Base-by-base conservation (phyloP, 2,113 vertebrate genomes). In the Passer domesticus region DNA sequence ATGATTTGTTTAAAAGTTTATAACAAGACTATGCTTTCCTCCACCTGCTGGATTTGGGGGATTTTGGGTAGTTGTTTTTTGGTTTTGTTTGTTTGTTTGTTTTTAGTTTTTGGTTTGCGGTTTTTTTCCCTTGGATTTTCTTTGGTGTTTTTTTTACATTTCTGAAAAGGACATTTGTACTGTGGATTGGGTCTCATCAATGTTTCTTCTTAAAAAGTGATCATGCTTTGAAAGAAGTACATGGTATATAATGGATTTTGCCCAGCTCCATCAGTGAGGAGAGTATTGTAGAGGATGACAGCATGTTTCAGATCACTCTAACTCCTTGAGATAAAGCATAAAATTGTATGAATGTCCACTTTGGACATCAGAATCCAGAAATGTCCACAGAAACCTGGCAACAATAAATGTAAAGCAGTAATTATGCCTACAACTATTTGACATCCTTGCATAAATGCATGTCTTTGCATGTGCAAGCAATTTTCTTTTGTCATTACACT, bases 391-490 rank as follows among this genome's bases (percentile, higher is more conserved):
- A 72, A 88, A 80, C 35, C n/a, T 69, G 19, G 4, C 41, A 73
- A 10, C 1, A 13, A 18, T 78, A 88, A 68, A 39, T 17, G 4
- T 33, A 41, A 72, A 68, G 11, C 12, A 4, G 5, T 43, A 55
- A 59, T 43, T 78, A 46, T 2, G 0, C 0, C 1, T 23, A 63
- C 0, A 53, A 8, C 9, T 75, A 58, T 18, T 25, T 39, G 11
- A n/a, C 15, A 47, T 44, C 5, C 3, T 70, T 87, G 22, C 13
- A 84, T 35, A 93, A 78, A 46, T 24, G 13, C 12, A 28, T 2
- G 9, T 7, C 4, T 87, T 66, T 55, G 9, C 5, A 23, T 0
- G 0, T 17, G 9, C 6, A 55, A 69, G 4, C 3, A 5, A 39
- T 73, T 87, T 41, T 41, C n/a, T 75, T 87, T 55, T 13, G 25